Evolutionary conservation across 2,888 invertebrate genomes (phyloP).

Genomic region (Spatulosminthurus flaviceps): DNA sequence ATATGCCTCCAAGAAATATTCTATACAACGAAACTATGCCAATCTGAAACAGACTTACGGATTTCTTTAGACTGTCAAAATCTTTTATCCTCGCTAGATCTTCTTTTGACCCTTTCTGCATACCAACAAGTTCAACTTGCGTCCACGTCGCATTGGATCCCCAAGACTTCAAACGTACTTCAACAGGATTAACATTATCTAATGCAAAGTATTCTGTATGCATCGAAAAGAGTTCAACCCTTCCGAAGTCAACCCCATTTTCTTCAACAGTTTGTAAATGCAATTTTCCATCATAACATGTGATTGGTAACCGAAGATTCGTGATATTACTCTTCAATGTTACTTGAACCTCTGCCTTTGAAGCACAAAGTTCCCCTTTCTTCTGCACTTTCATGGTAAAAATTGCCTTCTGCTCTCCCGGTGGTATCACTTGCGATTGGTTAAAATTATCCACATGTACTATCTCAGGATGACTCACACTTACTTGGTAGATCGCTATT

Average conservation of each 20-base stretch:
- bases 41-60: no score
- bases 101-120: slow-evolving; percentile 69
- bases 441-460: slow-evolving; percentile 60
- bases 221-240: slow-evolving; percentile 73
- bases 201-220: slow-evolving; percentile 78
- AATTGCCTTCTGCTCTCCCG: slow-evolving; percentile 61
- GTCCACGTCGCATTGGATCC: slow-evolving; percentile 72
- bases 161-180: slow-evolving; percentile 73
- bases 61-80: slow-evolving; percentile 63
- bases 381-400: slow-evolving; percentile 59
- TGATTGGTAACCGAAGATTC: slow-evolving; percentile 74
- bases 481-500: slow-evolving; percentile 63
- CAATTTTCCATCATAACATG: slow-evolving; percentile 79
- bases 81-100: slow-evolving; percentile 61
- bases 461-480: slow-evolving; percentile 62
- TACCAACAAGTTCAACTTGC: slow-evolving; percentile 73
- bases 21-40: no score
- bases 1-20: no score
- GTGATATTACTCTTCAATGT: slow-evolving; percentile 79
- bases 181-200: slow-evolving; percentile 79
- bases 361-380: slow-evolving; percentile 60
- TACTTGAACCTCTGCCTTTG: slow-evolving; percentile 66
- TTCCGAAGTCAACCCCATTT: slow-evolving; percentile 72
- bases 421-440: slow-evolving; percentile 59
- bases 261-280: slow-evolving; percentile 66